A percentile compares a stretch with the other conserved stretches of the same genome.
These are phyloP conservation scores for Marcusenius ussheri DNA, from an alignment of 2,113 vertebrate species.

Conservation along the genomic window DNA sequence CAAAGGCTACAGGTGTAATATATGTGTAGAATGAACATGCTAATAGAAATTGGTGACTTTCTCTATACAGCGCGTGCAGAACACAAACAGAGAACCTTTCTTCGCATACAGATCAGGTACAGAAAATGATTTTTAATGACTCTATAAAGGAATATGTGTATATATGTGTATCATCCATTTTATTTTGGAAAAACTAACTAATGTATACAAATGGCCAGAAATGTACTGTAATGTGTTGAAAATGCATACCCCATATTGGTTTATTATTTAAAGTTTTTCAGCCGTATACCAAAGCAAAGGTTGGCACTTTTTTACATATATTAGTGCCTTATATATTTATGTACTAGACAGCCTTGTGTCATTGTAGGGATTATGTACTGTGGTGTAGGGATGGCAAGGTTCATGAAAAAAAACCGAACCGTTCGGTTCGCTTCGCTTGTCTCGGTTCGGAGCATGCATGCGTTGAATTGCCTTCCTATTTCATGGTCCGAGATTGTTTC, in stretches of 20 bases:
- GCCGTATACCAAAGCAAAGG: background rate
- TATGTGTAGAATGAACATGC: background rate
- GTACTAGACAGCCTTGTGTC: background rate
- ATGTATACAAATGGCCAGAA: background rate
- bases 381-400: too few species aligned
- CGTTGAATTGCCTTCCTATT: too few species aligned
- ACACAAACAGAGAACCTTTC: background rate
- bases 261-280: background rate
- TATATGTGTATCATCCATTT: background rate
- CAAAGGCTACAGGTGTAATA: background rate
- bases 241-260: background rate
- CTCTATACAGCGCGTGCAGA: background rate
- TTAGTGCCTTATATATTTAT: background rate
- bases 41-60: background rate
- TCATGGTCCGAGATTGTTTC: too few species aligned
- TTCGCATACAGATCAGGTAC: background rate
- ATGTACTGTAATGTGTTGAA: background rate
- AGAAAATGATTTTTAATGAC: background rate
- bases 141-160: background rate
- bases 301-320: background rate
- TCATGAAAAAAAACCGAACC: too few species aligned
- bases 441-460: too few species aligned
- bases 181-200: background rate
- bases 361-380: background rate
- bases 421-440: too few species aligned